phyloP scores from a whole-genome alignment of 2,797 vertebrate species.

The Lepus oiostolus region DNA sequence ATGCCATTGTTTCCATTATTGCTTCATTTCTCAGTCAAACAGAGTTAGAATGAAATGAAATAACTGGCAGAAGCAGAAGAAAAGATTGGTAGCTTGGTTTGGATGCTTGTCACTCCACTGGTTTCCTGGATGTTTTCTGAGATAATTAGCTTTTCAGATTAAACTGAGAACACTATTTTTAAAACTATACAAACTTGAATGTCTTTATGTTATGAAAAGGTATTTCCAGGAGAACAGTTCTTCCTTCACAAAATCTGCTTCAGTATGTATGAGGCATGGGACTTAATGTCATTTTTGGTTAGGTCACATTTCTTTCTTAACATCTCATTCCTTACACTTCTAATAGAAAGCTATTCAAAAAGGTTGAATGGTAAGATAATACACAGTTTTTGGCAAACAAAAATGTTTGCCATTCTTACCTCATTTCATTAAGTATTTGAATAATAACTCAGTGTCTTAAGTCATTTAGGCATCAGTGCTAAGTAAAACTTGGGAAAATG shows the following conservation, averaged over 20 bases:
- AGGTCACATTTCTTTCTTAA: neutral
- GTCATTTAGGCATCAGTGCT: too few species aligned
- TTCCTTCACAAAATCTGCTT: conserved; percentile 14
- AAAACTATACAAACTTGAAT: neutral
- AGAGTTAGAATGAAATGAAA: conserved; percentile 17
- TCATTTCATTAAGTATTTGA: neutral
- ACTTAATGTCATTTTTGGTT: neutral
- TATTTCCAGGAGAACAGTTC: conserved; percentile 23
- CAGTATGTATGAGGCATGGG: neutral
- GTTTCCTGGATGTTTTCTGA: conserved; percentile 25
- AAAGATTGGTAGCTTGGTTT: neutral
- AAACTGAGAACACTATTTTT: neutral
- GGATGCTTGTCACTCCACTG: neutral
- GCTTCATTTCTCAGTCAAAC: neutral
- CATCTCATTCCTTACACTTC: neutral
- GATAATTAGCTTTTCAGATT: conserved; percentile 11
- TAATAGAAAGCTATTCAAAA: neutral
- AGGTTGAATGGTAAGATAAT: neutral
- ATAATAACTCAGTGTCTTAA: too few species aligned
- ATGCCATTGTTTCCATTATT: neutral
- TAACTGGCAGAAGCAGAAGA: neutral
- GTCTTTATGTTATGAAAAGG: neutral
- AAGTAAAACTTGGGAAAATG: too few species aligned
- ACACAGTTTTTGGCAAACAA: neutral
- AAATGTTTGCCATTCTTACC: neutral